phyloP scores from a whole-genome alignment of 1,140 invertebrate species.

The Bombus sibiricus region DNA sequence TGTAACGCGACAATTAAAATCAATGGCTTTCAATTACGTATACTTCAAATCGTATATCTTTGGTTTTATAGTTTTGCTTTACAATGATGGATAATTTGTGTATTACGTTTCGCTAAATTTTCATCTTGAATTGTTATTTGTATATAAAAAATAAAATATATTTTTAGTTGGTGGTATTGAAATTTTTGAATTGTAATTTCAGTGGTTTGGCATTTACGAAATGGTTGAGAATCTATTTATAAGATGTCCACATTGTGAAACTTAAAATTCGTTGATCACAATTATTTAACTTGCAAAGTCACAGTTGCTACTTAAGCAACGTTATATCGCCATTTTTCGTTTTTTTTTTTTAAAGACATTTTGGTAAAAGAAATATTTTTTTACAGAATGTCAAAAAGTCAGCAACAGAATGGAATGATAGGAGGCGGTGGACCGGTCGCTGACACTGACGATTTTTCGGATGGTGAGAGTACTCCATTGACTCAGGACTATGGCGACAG shows the following conservation, averaged over 20 bases:
- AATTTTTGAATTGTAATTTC: background rate
- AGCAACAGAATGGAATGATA: slow-evolving; percentile 84
- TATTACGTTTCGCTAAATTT: background rate
- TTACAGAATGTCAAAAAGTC: slow-evolving; percentile 78
- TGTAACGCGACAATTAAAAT: background rate
- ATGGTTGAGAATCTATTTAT: background rate
- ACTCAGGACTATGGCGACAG: slow-evolving; percentile 93
- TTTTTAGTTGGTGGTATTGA: too few species aligned
- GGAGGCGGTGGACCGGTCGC: slow-evolving; percentile 85
- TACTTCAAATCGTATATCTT: background rate
- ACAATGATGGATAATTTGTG: too few species aligned
- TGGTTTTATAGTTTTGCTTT: too few species aligned
- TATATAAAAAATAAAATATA: too few species aligned
- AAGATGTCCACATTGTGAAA: background rate
- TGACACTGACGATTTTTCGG: slow-evolving; percentile 90
- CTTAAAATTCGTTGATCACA: background rate
- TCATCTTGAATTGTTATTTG: background rate
- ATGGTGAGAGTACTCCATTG: slow-evolving; percentile 92
- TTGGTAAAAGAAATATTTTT: background rate
- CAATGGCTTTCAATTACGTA: background rate
- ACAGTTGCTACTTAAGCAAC: background rate
- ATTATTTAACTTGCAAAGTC: background rate
- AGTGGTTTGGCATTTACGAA: background rate
- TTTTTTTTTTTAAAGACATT: background rate
- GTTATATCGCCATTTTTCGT: background rate